These are phyloP conservation scores for Brachyalestes nurse DNA, from an alignment of 2,797 vertebrate species.

Conservation along the genomic window DNA sequence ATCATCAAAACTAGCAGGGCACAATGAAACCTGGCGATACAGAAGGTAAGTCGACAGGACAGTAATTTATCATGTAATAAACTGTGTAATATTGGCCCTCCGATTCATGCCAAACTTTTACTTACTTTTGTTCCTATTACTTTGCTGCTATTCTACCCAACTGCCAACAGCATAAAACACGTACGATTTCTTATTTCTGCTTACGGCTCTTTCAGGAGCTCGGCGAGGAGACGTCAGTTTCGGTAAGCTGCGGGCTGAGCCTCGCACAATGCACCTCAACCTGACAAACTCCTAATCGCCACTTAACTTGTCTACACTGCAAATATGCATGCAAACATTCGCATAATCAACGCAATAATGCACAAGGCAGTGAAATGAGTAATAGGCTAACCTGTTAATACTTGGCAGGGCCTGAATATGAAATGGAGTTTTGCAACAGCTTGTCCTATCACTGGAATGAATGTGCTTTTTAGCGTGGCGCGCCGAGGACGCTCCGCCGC, in stretches of 20 bases:
- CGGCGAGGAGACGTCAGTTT: background rate
- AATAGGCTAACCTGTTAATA: constrained; percentile 48
- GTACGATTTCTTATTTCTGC: background rate
- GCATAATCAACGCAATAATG: constrained; percentile 34
- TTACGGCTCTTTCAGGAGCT: background rate
- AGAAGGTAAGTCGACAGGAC: background rate
- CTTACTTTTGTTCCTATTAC: background rate
- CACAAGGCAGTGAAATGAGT: constrained; percentile 22
- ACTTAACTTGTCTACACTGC: constrained; percentile 15
- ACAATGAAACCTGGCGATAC: background rate
- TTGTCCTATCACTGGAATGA: constrained; percentile 38
- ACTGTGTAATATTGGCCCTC: too few species aligned
- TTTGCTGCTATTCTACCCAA: background rate
- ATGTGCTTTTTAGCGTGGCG: constrained; percentile 56
- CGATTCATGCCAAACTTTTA: background rate
- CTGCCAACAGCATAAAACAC: background rate
- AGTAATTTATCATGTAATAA: background rate
- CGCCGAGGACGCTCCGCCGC: constrained; percentile 73
- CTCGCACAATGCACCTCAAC: background rate
- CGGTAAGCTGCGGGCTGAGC: background rate
- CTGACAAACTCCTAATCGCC: constrained; percentile 14
- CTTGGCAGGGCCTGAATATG: constrained; percentile 41
- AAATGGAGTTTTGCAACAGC: constrained; percentile 37
- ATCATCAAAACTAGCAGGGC: too few species aligned
- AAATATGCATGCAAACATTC: constrained; percentile 25